Percentiles rank a stretch among this genome's conserved stretches.
Evolutionary conservation across 1,140 invertebrate genomes (phyloP).

Genomic region (Galendromus occidentalis): DNA sequence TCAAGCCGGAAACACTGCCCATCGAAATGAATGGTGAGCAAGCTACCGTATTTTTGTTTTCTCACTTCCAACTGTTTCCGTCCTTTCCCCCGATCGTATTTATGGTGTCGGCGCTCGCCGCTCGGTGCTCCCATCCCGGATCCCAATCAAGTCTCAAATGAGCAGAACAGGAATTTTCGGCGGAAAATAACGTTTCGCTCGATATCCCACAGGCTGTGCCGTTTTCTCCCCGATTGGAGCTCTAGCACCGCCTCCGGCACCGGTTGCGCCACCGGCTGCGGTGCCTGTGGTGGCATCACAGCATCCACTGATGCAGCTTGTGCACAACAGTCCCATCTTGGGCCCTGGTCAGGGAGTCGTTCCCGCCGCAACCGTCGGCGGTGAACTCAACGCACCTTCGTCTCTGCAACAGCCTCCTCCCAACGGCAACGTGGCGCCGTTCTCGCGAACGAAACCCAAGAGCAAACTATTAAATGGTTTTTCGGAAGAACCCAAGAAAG

Average conservation of each 20-base stretch:
- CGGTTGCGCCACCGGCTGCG: neutral
- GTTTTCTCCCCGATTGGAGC: too few relatives aligned
- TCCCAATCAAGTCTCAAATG: too few relatives aligned
- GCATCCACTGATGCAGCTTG: conserved; percentile 5
- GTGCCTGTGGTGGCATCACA: neutral
- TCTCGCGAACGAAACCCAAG: neutral
- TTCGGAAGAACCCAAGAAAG: neutral
- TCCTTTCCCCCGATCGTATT: too few relatives aligned
- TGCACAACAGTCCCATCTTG: neutral
- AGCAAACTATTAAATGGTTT: conserved; percentile 8
- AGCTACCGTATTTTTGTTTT: neutral
- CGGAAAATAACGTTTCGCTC: too few relatives aligned
- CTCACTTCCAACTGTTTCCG: too few relatives aligned
- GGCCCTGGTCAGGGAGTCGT: neutral
- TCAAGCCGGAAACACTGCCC: conserved; percentile 8
- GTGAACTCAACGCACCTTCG: neutral
- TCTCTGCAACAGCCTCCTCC: neutral
- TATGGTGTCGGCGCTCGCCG: too few relatives aligned
- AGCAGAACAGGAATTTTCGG: too few relatives aligned
- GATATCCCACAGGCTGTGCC: too few relatives aligned
- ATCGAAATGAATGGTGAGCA: neutral
- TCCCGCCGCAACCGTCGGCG: neutral
- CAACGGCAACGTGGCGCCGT: neutral
- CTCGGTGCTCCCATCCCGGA: too few relatives aligned
- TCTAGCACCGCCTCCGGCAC: too few relatives aligned